Percentiles rank a stretch among this genome's conserved stretches.
Evolutionary conservation across 2,888 invertebrate species (phyloP).

Genomic region (Lissonota sp.): DNA sequence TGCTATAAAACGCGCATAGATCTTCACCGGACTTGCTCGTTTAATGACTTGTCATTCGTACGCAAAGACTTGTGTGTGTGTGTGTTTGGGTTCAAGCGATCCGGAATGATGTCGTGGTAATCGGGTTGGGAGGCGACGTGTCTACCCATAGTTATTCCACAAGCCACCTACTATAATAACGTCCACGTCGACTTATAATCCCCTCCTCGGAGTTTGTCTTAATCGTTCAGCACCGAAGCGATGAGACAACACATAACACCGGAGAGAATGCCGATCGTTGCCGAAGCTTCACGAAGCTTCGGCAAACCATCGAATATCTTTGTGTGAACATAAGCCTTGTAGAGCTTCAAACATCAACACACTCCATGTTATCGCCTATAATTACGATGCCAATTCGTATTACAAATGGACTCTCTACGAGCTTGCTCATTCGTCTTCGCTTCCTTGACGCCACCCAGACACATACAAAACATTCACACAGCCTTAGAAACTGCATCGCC

Average conservation of each 20-base stretch:
- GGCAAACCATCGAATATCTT: neutral
- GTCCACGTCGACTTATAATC: neutral
- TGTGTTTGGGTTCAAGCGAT: neutral
- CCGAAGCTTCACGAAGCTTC: slow-evolving; percentile 76
- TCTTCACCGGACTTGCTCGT: neutral
- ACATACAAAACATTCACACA: neutral
- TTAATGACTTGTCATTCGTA: slow-evolving; percentile 1
- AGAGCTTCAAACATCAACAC: neutral
- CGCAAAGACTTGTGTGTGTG: neutral
- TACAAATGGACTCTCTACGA: neutral
- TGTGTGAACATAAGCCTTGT: neutral
- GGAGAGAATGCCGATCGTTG: slow-evolving; percentile 69
- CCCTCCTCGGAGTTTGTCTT: neutral
- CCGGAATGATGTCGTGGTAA: slow-evolving; percentile 51
- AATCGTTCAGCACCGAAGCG: neutral
- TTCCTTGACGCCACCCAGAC: slow-evolving; percentile 12
- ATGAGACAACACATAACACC: slow-evolving; percentile 6
- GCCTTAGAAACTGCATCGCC: too few species aligned
- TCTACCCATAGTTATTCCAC: too few species aligned
- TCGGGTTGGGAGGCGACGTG: slow-evolving; percentile 34
- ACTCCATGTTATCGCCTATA: slow-evolving; percentile 71
- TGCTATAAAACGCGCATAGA: too few species aligned
- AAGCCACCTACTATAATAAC: too few species aligned
- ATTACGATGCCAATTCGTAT: slow-evolving; percentile 68
- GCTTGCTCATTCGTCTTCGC: neutral